Evolutionary conservation across 2,888 invertebrate species (phyloP).

Genomic region (Julus scandinavius): DNA sequence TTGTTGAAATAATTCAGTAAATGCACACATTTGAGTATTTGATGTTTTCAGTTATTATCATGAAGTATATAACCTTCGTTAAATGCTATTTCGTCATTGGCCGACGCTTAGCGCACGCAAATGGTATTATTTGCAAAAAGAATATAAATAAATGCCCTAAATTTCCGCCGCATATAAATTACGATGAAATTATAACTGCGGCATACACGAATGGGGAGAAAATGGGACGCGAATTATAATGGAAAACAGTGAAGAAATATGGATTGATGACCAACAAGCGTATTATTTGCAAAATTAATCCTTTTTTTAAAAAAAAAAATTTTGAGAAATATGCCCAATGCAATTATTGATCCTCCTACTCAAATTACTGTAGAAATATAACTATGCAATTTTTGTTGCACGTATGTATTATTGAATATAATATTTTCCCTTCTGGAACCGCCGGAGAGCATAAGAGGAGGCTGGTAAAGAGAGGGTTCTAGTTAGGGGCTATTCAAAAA

Average conservation of each 20-base stretch:
- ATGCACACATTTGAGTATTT: not conserved
- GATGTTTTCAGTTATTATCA: not conserved
- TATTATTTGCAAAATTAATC: too few relatives aligned
- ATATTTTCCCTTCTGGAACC: too few relatives aligned
- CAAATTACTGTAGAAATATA: too few relatives aligned
- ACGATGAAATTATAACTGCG: not conserved
- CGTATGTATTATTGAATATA: too few relatives aligned
- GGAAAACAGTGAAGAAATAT: not conserved
- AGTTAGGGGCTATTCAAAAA: too few relatives aligned
- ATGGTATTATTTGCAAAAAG: not conserved
- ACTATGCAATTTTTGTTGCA: too few relatives aligned
- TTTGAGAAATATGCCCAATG: too few relatives aligned
- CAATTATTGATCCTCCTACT: too few relatives aligned
- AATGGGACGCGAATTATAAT: not conserved
- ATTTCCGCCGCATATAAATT: not conserved
- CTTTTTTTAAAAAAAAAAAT: too few relatives aligned
- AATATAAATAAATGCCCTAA: not conserved
- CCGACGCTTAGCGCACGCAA: not conserved
- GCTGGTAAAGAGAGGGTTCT: too few relatives aligned
- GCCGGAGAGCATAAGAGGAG: too few relatives aligned
- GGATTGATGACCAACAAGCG: not conserved
- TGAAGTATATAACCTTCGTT: not conserved
- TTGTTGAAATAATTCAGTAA: not conserved
- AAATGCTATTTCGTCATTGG: not conserved
- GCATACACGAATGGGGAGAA: not conserved